Evolutionary conservation across 2,797 vertebrate species (phyloP), one percentile per base, ranked within the genome.

Genomic region (Phataginus tricuspis): DNA sequence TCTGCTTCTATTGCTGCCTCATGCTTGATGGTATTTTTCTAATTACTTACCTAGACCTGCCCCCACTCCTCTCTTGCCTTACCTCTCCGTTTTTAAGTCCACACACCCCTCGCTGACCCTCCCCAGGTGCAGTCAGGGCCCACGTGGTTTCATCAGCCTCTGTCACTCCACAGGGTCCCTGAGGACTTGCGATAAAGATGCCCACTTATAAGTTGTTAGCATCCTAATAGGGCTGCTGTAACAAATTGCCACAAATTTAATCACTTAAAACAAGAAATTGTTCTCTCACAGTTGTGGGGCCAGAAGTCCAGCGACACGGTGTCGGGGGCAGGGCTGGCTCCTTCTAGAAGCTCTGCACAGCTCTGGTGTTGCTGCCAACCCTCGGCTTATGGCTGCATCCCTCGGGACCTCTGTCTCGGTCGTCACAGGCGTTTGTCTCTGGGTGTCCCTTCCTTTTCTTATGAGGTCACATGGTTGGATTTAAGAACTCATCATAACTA

Each of bases 211-310:
- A 55, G 15, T 23, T 29, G 0, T 55, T 42, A 16, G 4, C 45
- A 42, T 75, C 80, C 59, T 55, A 45, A 45, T 45, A 21, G 14
- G 15, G 34, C 37, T 4, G 42, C n/a, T 18, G 34, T 13, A 34
- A 59, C 53, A 37, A 51, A 37, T 39, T 4, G 2, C 53, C 39
- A 4, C 53, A 8, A 34, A 37, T 39, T 14, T 12, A 23, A 3
- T 1, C 23, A 42, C 66, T 82, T 71, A 34, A 61, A 61, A 39
- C 55, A 31, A 15, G 55, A 59, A 37, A 5, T 61, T 3, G 13
- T 1, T 61, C 14, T 18, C 14, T 16, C 25, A 1, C 0, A 0
- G 16, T 11, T 69, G 42, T n/a, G 27, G 61, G 39, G 55, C n/a
- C 14, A 5, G 68, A 72, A 75, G n/a, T 16, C 31, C 78, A 7